Base-by-base conservation (phyloP, 1,140 invertebrate species). In the Coenobita brevimanus region DNA sequence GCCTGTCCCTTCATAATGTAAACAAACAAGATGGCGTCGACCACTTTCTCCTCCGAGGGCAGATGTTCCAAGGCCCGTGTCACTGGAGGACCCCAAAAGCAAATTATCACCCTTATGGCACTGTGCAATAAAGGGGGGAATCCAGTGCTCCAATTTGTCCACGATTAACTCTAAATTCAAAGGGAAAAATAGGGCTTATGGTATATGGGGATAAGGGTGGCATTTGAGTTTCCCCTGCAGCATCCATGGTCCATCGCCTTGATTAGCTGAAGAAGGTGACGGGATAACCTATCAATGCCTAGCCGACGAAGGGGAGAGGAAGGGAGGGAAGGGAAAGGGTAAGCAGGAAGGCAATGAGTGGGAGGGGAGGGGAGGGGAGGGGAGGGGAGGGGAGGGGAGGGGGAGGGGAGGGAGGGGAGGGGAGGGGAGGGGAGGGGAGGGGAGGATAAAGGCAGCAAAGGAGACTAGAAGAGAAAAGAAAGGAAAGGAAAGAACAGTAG, bases 251-350 rank as follows among this genome's bases (percentile, higher is more conserved):
- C 81, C 81, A 82, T 82, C 67, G 64, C 64, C 17, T 71, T 82
- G 81, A 82, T 82, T 82, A 82, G 73, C 73, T 82, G 81, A 82
- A 82, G 81, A 71, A 62, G 81, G 73, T 82, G 64, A 82, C n/a
- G 36, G 81, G 81, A 82, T 82, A 82, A 82, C 64, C 81, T 82
- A 82, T 82, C 81, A 71, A 82, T 82, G 81, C 33, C n/a, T n/a
- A n/a, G 17, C 64, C 17, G 73, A 41, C 46, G 64, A 82, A 21
- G 64, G 46, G 81, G 43, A 43, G 64, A 71, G 50, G 41, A 82
- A 24, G n/a, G 57, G 81, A 82, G 81, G 73, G 73, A 82, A 71
- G 64, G 81, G 81, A 33, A 64, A 36, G 43, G 76, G 43, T 4
- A 33, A 54, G 43, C 3, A 27, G 10, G 17, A 79, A 3, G 41